These are phyloP conservation scores for Heterotilapia buettikoferi DNA, from an alignment of 2,113 vertebrate genomes.

Conservation along the genomic window DNA sequence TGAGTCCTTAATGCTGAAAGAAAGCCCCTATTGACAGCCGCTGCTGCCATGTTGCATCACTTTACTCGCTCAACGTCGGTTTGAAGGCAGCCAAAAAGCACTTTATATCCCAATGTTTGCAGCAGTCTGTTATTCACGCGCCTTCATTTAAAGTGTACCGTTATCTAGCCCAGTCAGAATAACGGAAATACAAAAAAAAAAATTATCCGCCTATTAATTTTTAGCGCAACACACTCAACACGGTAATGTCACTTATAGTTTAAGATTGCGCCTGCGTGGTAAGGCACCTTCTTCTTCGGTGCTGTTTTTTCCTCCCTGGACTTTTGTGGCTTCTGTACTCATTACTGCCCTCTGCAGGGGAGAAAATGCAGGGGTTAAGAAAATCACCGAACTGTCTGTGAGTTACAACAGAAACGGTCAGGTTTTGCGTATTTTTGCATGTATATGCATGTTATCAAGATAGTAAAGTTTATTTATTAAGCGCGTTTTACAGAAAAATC, in stretches of 20 bases:
- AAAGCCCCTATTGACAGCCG: constrained; percentile 22
- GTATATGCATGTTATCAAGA: background rate
- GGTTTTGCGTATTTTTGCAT: background rate
- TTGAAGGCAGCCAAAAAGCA: background rate
- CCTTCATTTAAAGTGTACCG: background rate
- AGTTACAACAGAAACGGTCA: background rate
- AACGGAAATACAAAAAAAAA: background rate
- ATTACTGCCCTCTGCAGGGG: background rate
- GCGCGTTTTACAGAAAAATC: background rate
- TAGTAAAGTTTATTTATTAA: background rate
- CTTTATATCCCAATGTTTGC: background rate
- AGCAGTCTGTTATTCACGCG: background rate
- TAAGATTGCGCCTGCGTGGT: background rate
- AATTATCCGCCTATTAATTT: background rate
- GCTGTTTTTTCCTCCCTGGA: background rate
- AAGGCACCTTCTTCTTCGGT: background rate
- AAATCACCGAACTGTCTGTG: background rate
- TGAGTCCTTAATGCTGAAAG: constrained; percentile 34
- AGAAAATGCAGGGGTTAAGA: background rate
- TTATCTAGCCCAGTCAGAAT: background rate
- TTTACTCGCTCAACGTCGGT: background rate
- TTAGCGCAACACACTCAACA: background rate
- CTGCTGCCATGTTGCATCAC: constrained; percentile 65
- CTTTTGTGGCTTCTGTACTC: background rate
- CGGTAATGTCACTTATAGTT: fast-evolving